phyloP scores from a whole-genome alignment of 2,113 vertebrate genomes.

The Engystomops pustulosus region DNA sequence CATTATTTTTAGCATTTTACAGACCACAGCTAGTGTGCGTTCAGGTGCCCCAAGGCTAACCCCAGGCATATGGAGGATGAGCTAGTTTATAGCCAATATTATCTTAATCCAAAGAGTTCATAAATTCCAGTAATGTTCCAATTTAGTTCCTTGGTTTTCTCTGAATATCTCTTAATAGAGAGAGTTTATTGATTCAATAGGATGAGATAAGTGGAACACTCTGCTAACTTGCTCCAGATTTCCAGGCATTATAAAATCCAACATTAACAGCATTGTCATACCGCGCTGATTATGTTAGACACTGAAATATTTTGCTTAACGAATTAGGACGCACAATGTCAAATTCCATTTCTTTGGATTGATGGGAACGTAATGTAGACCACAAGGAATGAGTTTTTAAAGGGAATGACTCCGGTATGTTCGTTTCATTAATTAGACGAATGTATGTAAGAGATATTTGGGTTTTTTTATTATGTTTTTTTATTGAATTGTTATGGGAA shows the following conservation, averaged over 20 bases:
- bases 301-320: slow-evolving; percentile 10
- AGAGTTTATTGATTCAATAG: slow-evolving; percentile 47
- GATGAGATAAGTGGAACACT: slow-evolving; percentile 46
- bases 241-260: slow-evolving; percentile 3
- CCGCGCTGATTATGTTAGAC: slow-evolving; percentile 3
- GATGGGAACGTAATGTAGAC: neutral
- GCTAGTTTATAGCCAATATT: slow-evolving; percentile 18
- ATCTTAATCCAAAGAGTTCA: slow-evolving; percentile 38
- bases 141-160: slow-evolving; percentile 31
- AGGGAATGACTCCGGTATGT: neutral
- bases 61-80: slow-evolving; percentile 11
- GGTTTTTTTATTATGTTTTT: too few relatives aligned
- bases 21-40: slow-evolving; percentile 29
- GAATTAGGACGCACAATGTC: slow-evolving; percentile 19
- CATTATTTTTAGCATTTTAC: slow-evolving; percentile 29
- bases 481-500: too few relatives aligned
- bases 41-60: slow-evolving; percentile 26
- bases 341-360: neutral
- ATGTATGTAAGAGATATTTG: too few relatives aligned
- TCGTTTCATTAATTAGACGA: neutral
- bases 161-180: slow-evolving; percentile 31
- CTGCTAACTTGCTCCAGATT: slow-evolving; percentile 48
- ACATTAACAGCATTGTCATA: slow-evolving; percentile 18
- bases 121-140: slow-evolving; percentile 39
- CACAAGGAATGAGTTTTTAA: neutral